phyloP scores from a whole-genome alignment of 2,888 invertebrate species.

The Ichneumoninae sp. region DNA sequence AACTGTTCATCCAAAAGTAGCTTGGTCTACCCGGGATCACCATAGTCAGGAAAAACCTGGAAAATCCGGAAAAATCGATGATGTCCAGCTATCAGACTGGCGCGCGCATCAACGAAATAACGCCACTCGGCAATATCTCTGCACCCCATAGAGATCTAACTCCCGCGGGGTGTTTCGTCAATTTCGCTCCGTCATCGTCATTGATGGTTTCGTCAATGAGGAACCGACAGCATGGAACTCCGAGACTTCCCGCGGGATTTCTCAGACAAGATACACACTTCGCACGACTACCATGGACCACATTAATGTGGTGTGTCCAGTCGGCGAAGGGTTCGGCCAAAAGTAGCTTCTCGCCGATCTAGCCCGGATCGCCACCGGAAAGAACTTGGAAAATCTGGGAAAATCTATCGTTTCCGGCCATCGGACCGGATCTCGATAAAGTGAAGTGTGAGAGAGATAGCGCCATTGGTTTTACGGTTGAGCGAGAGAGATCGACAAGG shows the following conservation, averaged over 20 bases:
- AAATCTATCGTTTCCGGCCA: no score
- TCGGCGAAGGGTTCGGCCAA: neutral
- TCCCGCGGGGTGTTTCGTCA: neutral
- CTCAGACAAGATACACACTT: conserved; percentile 76
- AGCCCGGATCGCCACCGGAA: no score
- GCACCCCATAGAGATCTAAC: neutral
- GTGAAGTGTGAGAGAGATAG: no score
- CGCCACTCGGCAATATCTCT: neutral
- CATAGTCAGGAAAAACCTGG: no score
- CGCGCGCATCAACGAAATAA: neutral
- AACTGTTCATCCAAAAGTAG: no score
- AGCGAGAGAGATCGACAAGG: no score
- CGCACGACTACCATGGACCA: no score
- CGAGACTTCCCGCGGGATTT: conserved; percentile 80
- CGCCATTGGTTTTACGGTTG: no score
- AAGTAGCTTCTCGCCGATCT: no score
- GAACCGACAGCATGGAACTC: conserved; percentile 72
- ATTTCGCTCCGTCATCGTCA: conserved; percentile 14
- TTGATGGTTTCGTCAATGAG: conserved; percentile 6
- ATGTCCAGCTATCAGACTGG: neutral
- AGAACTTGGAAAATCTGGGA: no score
- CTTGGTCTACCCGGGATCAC: no score
- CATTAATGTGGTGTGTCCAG: neutral
- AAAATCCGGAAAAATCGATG: no score
- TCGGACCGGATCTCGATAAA: neutral